Conservation (phyloP, 2,113 vertebrate genomes). For the Vicugna pacos region DNA sequence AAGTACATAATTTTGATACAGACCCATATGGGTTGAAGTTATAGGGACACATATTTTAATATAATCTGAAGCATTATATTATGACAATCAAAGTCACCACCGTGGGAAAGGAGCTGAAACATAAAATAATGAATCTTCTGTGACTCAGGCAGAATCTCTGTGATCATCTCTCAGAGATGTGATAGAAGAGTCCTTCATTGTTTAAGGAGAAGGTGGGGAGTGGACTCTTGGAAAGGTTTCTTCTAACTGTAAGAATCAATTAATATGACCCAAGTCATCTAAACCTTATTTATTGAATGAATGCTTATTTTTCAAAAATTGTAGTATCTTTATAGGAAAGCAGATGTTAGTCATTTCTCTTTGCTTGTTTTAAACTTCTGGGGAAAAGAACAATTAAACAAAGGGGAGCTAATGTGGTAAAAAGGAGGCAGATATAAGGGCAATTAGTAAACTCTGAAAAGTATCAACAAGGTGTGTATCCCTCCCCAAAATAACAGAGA, state of each 20-base stretch:
- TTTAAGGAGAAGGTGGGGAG: neutral
- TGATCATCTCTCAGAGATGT: neutral
- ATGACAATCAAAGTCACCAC: neutral
- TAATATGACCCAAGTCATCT: neutral
- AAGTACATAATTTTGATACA: neutral
- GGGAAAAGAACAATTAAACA: neutral
- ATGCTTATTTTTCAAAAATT: neutral
- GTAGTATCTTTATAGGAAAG: neutral
- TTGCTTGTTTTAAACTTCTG: neutral
- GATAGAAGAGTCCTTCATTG: neutral
- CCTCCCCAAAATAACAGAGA: neutral
- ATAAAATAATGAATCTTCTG: neutral
- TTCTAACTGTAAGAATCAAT: neutral
- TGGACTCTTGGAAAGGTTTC: neutral
- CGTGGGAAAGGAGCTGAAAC: neutral
- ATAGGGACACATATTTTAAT: neutral
- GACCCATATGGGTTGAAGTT: neutral
- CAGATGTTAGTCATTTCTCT: neutral
- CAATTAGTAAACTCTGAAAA: neutral
- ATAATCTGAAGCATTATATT: neutral
- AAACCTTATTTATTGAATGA: neutral
- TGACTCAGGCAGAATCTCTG: neutral
- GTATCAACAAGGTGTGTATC: neutral
- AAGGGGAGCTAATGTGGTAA: neutral
- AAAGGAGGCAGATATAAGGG: neutral